Percentiles rank a stretch among this genome's conserved stretches.
Conservation (phyloP, 2,797 vertebrate species). For the Trematomus bernacchii region DNA sequence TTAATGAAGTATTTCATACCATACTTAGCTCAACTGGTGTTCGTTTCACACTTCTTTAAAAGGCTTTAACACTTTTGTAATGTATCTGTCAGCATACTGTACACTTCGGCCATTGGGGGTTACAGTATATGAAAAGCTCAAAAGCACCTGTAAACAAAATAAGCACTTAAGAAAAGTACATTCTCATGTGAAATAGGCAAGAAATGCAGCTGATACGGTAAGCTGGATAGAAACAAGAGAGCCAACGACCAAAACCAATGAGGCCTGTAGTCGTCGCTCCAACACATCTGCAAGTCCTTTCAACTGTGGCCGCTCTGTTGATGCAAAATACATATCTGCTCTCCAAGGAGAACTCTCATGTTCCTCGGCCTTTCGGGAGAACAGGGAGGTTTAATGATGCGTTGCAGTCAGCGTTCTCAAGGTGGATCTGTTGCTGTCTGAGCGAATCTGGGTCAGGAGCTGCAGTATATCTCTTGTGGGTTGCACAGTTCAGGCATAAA, state of each 20-base stretch:
- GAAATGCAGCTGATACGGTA: conserved; percentile 43
- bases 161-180: conserved; percentile 33
- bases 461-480: conserved; percentile 12
- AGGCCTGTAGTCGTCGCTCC: conserved; percentile 54
- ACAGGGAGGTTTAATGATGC: conserved; percentile 60
- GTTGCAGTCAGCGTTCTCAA: conserved; percentile 39
- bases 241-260: conserved; percentile 36
- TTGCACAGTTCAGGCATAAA: conserved; percentile 44
- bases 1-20: conserved; percentile 45
- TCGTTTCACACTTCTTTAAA: conserved; percentile 26
- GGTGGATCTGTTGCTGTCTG: conserved; percentile 51
- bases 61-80: conserved; percentile 17
- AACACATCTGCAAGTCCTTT: conserved; percentile 75
- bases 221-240: conserved; percentile 30
- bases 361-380: conserved; percentile 65
- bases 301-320: conserved; percentile 53
- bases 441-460: conserved; percentile 62
- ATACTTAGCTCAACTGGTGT: conserved; percentile 30
- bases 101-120: conserved; percentile 2
- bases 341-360: conserved; percentile 65
- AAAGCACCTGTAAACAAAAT: conserved; percentile 45
- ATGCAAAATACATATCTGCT: conserved; percentile 73
- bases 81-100: neutral
- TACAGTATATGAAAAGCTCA: conserved; percentile 15
- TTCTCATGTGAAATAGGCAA: conserved; percentile 59